These are phyloP conservation scores for Cebus imitator DNA, from an alignment of 2,113 vertebrate genomes.

Conservation along the genomic window DNA sequence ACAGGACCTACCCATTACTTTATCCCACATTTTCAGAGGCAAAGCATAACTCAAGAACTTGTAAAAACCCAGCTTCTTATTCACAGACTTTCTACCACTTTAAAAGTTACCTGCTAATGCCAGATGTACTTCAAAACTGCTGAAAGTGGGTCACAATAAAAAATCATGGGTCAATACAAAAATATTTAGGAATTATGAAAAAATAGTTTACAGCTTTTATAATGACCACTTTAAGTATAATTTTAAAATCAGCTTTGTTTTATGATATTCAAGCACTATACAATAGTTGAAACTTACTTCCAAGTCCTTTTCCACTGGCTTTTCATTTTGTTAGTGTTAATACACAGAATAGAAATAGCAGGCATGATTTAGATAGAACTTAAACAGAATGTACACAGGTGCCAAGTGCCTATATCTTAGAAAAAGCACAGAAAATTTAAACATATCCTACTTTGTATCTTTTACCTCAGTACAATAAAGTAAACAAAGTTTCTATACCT, in stretches of 20 bases:
- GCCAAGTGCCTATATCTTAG: not conserved
- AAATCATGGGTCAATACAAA: conserved; percentile 7
- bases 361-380: conserved; percentile 43
- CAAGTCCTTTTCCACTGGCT: conserved; percentile 31
- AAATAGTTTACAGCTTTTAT: not conserved
- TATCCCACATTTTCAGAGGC: not conserved
- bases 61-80: not conserved
- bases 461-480: not conserved
- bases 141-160: not conserved
- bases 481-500: not conserved
- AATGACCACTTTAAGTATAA: not conserved
- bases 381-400: not conserved
- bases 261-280: conserved; percentile 46
- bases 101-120: not conserved
- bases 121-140: not conserved
- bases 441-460: not conserved
- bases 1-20: not conserved
- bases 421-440: conserved; percentile 12
- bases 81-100: not conserved
- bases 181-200: not conserved
- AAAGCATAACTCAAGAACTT: not conserved
- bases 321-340: conserved; percentile 42
- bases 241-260: not conserved
- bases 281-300: conserved; percentile 41
- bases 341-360: conserved; percentile 39